phyloP scores from a whole-genome alignment of 1,140 invertebrate genomes.

The Aphelenchoides besseyi region DNA sequence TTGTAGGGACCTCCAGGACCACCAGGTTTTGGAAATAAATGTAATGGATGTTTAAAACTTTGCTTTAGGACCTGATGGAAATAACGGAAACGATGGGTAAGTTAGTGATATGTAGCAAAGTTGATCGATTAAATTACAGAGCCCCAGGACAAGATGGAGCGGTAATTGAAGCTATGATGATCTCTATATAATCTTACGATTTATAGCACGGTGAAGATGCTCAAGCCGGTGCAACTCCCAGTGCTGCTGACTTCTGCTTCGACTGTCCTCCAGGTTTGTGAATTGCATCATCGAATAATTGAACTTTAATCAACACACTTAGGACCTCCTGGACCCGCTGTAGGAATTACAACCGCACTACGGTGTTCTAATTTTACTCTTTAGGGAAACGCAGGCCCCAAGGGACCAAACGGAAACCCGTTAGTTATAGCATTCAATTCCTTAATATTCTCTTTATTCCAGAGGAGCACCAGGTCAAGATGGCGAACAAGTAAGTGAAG shows the following conservation, averaged over 20 bases:
- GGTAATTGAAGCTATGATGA: background rate
- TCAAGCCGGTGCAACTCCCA: conserved; percentile 23
- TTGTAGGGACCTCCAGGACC: background rate
- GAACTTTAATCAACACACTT: background rate
- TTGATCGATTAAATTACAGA: background rate
- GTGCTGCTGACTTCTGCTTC: conserved; percentile 32
- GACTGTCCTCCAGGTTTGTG: conserved; percentile 29
- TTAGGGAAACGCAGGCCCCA: too few species aligned
- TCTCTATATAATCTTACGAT: conserved; percentile 8
- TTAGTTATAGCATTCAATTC: too few species aligned
- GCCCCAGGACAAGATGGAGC: background rate
- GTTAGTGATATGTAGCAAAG: background rate
- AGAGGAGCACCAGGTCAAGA: too few species aligned
- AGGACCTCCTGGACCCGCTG: too few species aligned
- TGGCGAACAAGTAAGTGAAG: too few species aligned
- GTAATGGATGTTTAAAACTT: too few species aligned
- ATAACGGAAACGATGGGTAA: conserved; percentile 11
- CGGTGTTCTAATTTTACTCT: too few species aligned
- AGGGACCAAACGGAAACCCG: too few species aligned
- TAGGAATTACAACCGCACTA: too few species aligned
- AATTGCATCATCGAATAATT: conserved; percentile 2
- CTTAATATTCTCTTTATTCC: too few species aligned
- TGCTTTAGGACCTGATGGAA: conserved; percentile 14
- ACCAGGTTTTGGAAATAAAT: too few species aligned
- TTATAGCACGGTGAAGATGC: conserved; percentile 32